Evolutionary conservation across 2,113 vertebrate genomes (phyloP).

Genomic region (Nannospalax galili): DNA sequence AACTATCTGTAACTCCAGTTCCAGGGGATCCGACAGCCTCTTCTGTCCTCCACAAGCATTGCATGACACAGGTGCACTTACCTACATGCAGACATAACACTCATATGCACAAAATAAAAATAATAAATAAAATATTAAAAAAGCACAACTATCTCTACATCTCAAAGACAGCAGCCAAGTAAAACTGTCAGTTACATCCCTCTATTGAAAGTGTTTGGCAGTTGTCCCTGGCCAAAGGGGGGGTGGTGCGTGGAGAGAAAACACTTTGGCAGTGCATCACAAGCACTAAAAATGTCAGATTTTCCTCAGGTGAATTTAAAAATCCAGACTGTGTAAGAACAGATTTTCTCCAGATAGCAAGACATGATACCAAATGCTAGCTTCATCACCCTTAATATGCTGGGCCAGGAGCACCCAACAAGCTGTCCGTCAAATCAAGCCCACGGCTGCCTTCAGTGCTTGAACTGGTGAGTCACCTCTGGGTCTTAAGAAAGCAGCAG

Average conservation of each 20-base stretch:
- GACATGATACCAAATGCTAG: slow-evolving; percentile 24
- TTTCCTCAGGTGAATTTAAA: slow-evolving; percentile 40
- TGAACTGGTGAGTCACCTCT: background rate
- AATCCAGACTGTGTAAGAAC: background rate
- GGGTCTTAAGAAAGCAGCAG: background rate
- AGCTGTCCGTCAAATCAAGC: background rate
- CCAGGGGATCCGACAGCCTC: no score
- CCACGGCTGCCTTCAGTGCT: background rate
- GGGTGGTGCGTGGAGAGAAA: no score
- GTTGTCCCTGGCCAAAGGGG: background rate
- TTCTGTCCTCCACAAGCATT: no score
- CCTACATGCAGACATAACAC: no score
- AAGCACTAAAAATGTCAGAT: slow-evolving; percentile 47
- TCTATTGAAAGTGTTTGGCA: background rate
- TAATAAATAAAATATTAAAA: no score
- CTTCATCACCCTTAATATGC: background rate
- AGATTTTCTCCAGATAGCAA: slow-evolving; percentile 41
- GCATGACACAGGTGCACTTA: no score
- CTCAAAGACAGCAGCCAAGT: slow-evolving; percentile 44
- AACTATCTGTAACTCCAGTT: no score
- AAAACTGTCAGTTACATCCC: slow-evolving; percentile 3
- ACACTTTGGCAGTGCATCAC: background rate
- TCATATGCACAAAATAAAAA: no score
- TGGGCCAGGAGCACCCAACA: background rate
- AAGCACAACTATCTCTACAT: background rate